Base-by-base conservation (phyloP, 2,888 invertebrate genomes). In the Drosophila antonietae region DNA sequence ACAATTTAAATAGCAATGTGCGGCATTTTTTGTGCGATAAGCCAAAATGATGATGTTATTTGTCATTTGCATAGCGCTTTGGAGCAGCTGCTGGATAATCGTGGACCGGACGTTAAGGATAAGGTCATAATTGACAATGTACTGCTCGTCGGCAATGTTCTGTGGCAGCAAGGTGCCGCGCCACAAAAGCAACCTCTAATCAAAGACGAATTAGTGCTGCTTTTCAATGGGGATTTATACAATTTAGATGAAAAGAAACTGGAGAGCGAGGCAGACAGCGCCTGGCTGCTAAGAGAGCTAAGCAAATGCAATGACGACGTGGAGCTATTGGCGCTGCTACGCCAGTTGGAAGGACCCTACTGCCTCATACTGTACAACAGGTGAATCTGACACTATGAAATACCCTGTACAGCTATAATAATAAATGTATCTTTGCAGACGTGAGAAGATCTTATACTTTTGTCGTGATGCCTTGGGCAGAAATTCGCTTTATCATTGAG, bases 181-280 rank as follows among this genome's bases (percentile, higher is more conserved):
- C 89, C 95, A 3, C 94, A 94, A 3, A 81, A 87, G 37, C 98
- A 98, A 91, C 98, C 98, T 0, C 60, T 94, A 33, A 94, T 95
- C 90, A 92, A 93, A 12, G 91, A 94, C 43, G 93, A 94, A 31
- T 95, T 96, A 74, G 91, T 96, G 61, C 93, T 98, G 63, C 92
- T 98, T 28, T 98, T 96, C 94, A 98, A 98, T 94, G 98, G 98
- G 35, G 98, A 99, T 93, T 94, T 97, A 78, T 98, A 96, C 93
- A 95, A 93, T 44, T 74, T 94, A 80, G 63, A 68, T 31, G 31
- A 53, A 2, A 8, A 58, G 10, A 91, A 93, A 37, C 92, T 93
- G 90, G 77, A 90, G 20, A 76, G 58, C 43, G 71, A 80, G 31
- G 69, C 88, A 1, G 86, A 86, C 55, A 88, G 78, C 18, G 47